phyloP scores from a whole-genome alignment of 2,888 invertebrate genomes.

The Pseudococcus jackbeardsleyi region DNA sequence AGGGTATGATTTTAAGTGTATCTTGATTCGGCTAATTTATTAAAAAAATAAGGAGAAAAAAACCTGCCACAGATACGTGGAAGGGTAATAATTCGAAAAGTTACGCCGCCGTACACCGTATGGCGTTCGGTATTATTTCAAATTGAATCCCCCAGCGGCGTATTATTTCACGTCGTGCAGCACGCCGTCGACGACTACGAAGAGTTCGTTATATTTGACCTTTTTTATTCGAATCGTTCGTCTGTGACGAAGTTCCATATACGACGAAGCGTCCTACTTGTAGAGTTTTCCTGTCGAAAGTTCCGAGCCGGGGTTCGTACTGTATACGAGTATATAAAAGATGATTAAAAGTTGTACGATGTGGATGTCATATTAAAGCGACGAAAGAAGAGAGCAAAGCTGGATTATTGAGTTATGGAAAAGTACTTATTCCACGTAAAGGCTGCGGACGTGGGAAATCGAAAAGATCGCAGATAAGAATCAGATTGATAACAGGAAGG shows the following conservation, averaged over 20 bases:
- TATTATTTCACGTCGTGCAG: constrained; percentile 15
- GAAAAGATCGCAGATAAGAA: not conserved
- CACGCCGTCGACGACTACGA: not conserved
- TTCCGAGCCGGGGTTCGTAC: not conserved
- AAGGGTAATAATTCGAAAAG: not conserved
- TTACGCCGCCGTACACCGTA: not conserved
- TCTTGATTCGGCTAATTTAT: not conserved
- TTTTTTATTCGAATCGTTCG: constrained; percentile 19
- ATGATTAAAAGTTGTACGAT: not conserved
- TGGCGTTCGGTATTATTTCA: not conserved
- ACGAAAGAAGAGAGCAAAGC: not conserved
- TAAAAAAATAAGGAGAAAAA: not conserved
- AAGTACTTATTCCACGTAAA: not conserved
- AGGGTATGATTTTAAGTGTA: not conserved
- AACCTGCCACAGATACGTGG: not conserved
- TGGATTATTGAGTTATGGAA: not conserved
- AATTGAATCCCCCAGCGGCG: constrained; percentile 1
- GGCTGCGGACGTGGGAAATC: not conserved
- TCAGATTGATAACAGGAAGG: no score
- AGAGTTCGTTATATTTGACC: not conserved
- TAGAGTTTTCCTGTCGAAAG: not conserved
- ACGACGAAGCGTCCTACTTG: not conserved
- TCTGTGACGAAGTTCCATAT: not conserved
- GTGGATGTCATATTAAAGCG: not conserved
- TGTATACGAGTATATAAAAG: not conserved